Conservation (phyloP, 2,797 vertebrate species). For the Xenopus petersii region DNA sequence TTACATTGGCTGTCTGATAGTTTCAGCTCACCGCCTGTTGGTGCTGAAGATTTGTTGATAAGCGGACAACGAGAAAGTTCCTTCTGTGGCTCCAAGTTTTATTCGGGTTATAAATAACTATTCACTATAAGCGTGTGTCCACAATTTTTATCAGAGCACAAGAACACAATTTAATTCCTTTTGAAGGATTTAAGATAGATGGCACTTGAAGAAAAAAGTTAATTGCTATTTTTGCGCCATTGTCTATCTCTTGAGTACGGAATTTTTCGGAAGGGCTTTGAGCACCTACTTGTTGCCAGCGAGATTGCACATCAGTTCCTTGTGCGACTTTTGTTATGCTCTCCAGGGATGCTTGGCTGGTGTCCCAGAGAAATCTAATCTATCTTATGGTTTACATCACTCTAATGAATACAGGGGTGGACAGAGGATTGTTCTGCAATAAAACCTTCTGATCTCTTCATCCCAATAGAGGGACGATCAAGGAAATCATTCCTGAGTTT, state of each 20-base stretch:
- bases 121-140: conserved; percentile 34
- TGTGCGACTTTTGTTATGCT: conserved; percentile 14
- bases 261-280: conserved; percentile 18
- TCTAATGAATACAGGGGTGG: conserved; percentile 6
- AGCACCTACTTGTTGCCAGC: conserved; percentile 25
- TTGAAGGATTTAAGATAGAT: conserved; percentile 34
- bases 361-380: conserved; percentile 23
- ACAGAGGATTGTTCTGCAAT: neutral
- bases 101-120: conserved; percentile 21
- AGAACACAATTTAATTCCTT: conserved; percentile 17
- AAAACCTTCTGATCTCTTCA: conserved; percentile 13
- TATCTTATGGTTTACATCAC: conserved; percentile 15
- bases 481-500: neutral
- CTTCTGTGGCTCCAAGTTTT: conserved; percentile 26
- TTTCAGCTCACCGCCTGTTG: conserved; percentile 54
- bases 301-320: conserved; percentile 15
- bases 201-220: conserved; percentile 7
- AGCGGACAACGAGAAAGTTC: conserved; percentile 45
- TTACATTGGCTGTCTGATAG: conserved; percentile 25
- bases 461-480: neutral
- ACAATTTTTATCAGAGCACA: conserved; percentile 42
- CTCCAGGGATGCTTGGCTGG: conserved; percentile 34
- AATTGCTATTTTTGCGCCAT: conserved; percentile 25
- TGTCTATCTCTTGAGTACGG: conserved; percentile 16
- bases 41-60: conserved; percentile 41